Evolutionary conservation across 2,888 invertebrate species (phyloP).

Genomic region (Oxystoma pomonae): DNA sequence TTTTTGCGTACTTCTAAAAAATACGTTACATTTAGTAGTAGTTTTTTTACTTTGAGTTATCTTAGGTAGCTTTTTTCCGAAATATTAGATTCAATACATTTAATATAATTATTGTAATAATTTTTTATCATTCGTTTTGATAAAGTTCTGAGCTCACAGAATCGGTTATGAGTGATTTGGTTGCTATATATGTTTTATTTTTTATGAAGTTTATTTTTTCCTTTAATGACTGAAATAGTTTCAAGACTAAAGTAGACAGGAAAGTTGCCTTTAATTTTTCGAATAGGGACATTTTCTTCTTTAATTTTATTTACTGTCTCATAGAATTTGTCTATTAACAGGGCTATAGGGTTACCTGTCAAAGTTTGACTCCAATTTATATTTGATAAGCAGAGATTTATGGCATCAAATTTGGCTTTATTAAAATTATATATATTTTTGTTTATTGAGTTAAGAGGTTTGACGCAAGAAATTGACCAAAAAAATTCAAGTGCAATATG

Average conservation of each 20-base stretch:
- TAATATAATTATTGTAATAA: not conserved
- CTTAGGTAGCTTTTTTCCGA: not conserved
- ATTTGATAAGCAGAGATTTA: no score
- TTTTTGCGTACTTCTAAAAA: no score
- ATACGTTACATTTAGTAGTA: not conserved
- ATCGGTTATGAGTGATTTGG: no score
- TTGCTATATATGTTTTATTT: not conserved
- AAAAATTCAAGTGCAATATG: no score
- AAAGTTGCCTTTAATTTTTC: no score
- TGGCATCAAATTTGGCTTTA: not conserved
- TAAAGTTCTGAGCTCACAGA: not conserved
- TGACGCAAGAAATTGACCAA: not conserved
- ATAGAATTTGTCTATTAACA: no score
- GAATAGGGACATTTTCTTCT: not conserved
- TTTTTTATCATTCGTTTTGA: not conserved
- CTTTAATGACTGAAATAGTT: no score
- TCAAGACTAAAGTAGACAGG: conserved; percentile 2
- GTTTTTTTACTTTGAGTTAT: not conserved
- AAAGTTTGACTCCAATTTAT: no score
- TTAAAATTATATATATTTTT: not conserved
- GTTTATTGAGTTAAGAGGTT: not conserved
- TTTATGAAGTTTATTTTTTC: no score
- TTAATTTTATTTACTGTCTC: no score
- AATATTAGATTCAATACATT: not conserved
- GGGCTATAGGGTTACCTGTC: no score